Conservation (phyloP, 2,113 vertebrate genomes). For the Petaurus breviceps region DNA sequence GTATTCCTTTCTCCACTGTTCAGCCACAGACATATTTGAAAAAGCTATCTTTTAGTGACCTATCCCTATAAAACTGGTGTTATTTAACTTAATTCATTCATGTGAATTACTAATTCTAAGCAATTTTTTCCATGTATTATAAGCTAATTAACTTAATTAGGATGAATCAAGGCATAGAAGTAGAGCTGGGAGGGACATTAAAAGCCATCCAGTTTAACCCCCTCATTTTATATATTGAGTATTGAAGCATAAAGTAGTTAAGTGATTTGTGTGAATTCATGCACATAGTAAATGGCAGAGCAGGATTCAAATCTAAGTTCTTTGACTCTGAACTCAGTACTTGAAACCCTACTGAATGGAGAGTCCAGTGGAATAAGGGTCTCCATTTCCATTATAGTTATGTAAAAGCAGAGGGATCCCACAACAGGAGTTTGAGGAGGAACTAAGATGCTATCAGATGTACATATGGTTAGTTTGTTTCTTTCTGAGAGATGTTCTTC, state of each 20-base stretch:
- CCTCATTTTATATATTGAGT: neutral
- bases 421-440: neutral
- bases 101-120: constrained; percentile 49
- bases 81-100: constrained; percentile 61
- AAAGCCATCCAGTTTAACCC: neutral
- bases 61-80: constrained; percentile 41
- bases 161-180: neutral
- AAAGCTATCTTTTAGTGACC: constrained; percentile 12
- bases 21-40: constrained; percentile 24
- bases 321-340: neutral
- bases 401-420: neutral
- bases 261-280: neutral
- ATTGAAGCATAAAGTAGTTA: neutral
- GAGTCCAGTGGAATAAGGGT: neutral
- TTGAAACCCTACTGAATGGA: neutral
- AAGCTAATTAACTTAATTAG: constrained; percentile 32
- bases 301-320: neutral
- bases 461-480: neutral
- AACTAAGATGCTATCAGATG: neutral
- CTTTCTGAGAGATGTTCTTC: neutral
- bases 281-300: neutral
- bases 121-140: constrained; percentile 32
- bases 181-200: neutral
- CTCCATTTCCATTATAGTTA: neutral
- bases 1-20: constrained; percentile 21